Evolutionary conservation across 2,113 vertebrate genomes (phyloP).

Genomic region (Naja naja): DNA sequence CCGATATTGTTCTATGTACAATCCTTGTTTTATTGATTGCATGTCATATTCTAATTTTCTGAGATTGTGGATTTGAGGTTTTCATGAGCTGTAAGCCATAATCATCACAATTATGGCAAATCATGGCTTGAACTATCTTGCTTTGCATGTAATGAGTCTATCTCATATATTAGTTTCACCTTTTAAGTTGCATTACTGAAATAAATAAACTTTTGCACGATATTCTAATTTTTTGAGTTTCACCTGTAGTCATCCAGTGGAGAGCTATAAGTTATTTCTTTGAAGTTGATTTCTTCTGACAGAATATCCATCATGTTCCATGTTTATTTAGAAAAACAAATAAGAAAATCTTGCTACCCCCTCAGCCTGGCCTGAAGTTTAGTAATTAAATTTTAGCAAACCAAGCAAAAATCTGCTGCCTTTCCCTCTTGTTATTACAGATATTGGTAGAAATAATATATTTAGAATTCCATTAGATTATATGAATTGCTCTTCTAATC

Average conservation of each 20-base stretch:
- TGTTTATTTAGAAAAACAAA: constrained; percentile 71
- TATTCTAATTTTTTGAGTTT: too few species aligned
- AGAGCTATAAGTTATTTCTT: constrained; percentile 61
- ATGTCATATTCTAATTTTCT: too few species aligned
- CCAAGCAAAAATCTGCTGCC: constrained; percentile 53
- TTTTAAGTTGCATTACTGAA: too few species aligned
- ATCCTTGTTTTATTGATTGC: too few species aligned
- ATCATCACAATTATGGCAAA: too few species aligned
- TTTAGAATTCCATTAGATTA: neutral
- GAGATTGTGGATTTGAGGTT: too few species aligned
- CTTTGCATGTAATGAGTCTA: too few species aligned
- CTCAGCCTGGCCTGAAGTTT: constrained; percentile 61
- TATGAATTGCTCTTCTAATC: constrained; percentile 3
- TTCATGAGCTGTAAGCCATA: too few species aligned
- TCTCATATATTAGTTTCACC: too few species aligned
- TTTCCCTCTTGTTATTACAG: constrained; percentile 55
- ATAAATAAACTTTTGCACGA: too few species aligned
- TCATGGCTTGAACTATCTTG: too few species aligned
- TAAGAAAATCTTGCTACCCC: constrained; percentile 62
- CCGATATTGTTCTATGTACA: too few species aligned
- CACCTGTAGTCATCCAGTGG: constrained; percentile 53
- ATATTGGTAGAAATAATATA: constrained; percentile 46
- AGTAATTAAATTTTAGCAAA: constrained; percentile 55
- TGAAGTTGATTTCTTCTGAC: constrained; percentile 68
- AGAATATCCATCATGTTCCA: constrained; percentile 66